These are phyloP conservation scores for Diploptera punctata DNA, from an alignment of 2,888 invertebrate species.

Conservation along the genomic window DNA sequence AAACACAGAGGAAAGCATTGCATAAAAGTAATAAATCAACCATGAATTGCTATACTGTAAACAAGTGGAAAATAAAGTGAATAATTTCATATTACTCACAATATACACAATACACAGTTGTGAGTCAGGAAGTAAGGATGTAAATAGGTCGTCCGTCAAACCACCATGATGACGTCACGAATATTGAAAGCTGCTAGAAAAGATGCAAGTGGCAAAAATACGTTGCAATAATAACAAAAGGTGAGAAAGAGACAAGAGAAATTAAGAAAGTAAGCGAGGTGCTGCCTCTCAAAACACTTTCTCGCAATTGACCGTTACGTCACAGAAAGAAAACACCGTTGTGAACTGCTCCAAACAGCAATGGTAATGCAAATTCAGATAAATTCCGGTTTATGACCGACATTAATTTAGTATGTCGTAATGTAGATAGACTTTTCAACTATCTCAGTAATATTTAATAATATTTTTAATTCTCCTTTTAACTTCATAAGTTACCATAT, in stretches of 20 bases:
- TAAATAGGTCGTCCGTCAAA: constrained; percentile 3
- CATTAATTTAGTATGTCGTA: too few species aligned
- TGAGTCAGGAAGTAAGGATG: neutral
- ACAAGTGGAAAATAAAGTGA: neutral
- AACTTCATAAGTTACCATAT: too few species aligned
- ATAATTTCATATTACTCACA: neutral
- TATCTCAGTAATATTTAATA: too few species aligned
- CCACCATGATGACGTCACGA: neutral
- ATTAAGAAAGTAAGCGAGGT: neutral
- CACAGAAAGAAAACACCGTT: neutral
- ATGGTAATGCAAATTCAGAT: too few species aligned
- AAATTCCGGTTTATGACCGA: too few species aligned
- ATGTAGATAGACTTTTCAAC: too few species aligned
- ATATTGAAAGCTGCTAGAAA: neutral
- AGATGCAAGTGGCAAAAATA: constrained; percentile 5
- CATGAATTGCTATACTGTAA: neutral
- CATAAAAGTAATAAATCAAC: neutral
- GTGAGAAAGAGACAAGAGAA: neutral
- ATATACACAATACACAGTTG: neutral
- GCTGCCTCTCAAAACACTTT: neutral
- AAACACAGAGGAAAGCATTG: neutral
- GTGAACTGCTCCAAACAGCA: neutral
- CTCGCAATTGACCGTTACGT: neutral
- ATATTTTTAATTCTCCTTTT: too few species aligned
- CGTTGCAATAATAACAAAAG: neutral